Base-by-base conservation (phyloP, 35 echinoderm and acorn worm species). In the Heliocidaris tuberculata region DNA sequence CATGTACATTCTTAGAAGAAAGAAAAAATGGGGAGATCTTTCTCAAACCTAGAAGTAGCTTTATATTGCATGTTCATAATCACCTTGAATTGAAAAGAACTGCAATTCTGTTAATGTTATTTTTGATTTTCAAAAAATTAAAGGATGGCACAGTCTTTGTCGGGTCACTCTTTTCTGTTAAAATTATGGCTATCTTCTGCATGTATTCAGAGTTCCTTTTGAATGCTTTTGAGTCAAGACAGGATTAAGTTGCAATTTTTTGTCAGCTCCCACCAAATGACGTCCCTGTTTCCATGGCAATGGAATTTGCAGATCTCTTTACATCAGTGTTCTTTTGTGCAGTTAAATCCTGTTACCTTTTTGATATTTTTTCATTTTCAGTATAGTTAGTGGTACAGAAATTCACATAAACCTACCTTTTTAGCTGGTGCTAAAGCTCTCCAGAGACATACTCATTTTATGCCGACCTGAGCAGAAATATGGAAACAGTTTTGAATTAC, bases 181-280 rank as follows among this genome's bases (percentile, higher is more conserved):
- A 56, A 56, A 56, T 56, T 15, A 56, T 56, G 52, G 9, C 11
- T 56, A 56, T 56, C 52, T 15, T 2, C 10, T 56, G 10, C 10
- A 56, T 56, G 52, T 15, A 56, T 56, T 56, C 52, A 56, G 15
- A 9, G 12, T 15, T 60, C 19, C 2, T 19, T 2, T 12, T 42
- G 35, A 78, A 6, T 2, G 60, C 3, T 27, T 19, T 19, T 60
- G 60, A 70, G 17, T 2, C 16, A 70, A 70, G 65, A 27, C 65
- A 78, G 65, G 65, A 78, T 78, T 78, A 78, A 78, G 65, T 78
- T 78, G 65, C 65, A 78, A 78, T 78, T 78, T 78, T 78, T 78
- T 78, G 65, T n/a, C 65, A 78, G 65, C 65, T 78, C 17, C 21
- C 65, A n/a, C 19, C 65, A 78, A 70, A n/a, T 78, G 65, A 78